Percentiles rank a stretch among this genome's conserved stretches.
These are phyloP conservation scores for Eubasilissa regina DNA, from an alignment of 1,140 invertebrate species.

Conservation along the genomic window DNA sequence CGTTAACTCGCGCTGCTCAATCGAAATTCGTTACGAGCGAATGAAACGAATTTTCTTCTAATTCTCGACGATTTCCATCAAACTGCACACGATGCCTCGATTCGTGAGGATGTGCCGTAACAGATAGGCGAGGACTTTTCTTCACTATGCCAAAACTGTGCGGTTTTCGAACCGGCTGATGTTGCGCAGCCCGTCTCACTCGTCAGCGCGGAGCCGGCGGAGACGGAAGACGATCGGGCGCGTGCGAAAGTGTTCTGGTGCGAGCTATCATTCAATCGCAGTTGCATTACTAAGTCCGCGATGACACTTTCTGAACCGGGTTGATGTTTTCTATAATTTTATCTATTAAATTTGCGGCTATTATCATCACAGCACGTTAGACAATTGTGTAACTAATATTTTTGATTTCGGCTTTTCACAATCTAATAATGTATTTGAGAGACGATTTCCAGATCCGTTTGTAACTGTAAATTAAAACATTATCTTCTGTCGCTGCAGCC, in stretches of 20 bases:
- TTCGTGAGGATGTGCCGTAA: constrained; percentile 3
- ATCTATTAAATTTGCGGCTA: too few relatives aligned
- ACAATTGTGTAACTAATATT: too few relatives aligned
- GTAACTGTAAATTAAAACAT: too few relatives aligned
- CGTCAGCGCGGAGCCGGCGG: neutral
- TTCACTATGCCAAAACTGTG: constrained; percentile 9
- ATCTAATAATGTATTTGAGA: too few relatives aligned
- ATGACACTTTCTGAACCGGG: too few relatives aligned
- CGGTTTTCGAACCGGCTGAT: neutral
- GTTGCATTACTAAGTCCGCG: neutral
- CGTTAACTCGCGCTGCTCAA: neutral
- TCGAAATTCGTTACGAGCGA: neutral
- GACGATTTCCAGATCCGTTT: too few relatives aligned
- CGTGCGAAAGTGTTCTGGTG: constrained; percentile 4
- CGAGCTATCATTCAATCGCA: neutral
- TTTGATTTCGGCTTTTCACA: too few relatives aligned
- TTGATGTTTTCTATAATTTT: too few relatives aligned
- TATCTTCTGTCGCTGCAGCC: too few relatives aligned
- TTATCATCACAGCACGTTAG: too few relatives aligned
- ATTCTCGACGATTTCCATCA: neutral
- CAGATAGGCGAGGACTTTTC: constrained; percentile 7
- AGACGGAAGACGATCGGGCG: neutral
- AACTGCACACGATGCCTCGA: neutral
- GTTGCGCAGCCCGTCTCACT: neutral
- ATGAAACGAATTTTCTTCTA: neutral